Conservation (phyloP, 2,797 vertebrate species). For the Lepus oiostolus region DNA sequence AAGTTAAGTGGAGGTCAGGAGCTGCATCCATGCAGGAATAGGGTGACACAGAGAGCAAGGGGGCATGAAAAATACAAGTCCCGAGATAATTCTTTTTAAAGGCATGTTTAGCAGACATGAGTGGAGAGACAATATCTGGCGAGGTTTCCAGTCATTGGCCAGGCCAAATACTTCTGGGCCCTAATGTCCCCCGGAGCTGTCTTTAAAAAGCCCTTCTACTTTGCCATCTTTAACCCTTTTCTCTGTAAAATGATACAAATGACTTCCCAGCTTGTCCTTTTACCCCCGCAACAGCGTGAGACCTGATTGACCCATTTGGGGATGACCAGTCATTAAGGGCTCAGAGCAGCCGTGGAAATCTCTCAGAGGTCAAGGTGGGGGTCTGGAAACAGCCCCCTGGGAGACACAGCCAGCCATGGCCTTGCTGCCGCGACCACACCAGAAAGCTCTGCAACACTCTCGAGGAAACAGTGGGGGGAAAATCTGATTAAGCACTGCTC, state of each 20-base stretch:
- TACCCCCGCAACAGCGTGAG: constrained; percentile 51
- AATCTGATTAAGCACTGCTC: not conserved
- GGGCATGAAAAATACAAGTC: constrained; percentile 13
- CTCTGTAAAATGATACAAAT: constrained; percentile 78
- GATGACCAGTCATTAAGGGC: constrained; percentile 72
- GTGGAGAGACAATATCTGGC: not conserved
- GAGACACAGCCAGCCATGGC: not conserved
- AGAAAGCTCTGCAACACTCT: not conserved
- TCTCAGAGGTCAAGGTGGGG: constrained; percentile 64
- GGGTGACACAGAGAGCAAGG: not conserved
- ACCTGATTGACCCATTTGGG: constrained; percentile 53
- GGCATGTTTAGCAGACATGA: accelerated
- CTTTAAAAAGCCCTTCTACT: constrained; percentile 69
- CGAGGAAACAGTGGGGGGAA: not conserved
- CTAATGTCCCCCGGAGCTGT: constrained; percentile 44
- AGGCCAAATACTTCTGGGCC: not conserved
- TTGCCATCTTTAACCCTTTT: constrained; percentile 71
- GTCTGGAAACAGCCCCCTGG: constrained; percentile 57
- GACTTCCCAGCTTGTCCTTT: constrained; percentile 66
- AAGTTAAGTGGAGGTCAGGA: constrained; percentile 33
- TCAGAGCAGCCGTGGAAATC: constrained; percentile 59
- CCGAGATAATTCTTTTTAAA: constrained; percentile 23
- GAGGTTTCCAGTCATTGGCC: not conserved
- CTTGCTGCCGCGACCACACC: not conserved
- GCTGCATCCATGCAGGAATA: not conserved